These are phyloP conservation scores for Acromyrmex heyeri DNA, from an alignment of 1,140 invertebrate genomes.

Conservation along the genomic window DNA sequence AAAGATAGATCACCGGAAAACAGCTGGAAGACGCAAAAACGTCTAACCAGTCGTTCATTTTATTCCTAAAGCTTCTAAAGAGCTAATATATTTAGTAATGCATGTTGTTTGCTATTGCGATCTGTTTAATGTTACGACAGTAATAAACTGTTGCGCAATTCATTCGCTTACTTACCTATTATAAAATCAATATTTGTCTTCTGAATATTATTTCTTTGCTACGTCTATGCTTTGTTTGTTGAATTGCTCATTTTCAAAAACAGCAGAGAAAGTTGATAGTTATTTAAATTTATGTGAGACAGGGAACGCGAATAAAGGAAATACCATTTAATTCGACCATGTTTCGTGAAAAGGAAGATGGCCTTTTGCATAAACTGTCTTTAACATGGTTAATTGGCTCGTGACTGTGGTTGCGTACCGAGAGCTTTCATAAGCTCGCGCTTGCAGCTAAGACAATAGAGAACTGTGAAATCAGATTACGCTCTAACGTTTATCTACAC, in stretches of 20 bases:
- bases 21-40: constrained; percentile 45
- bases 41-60: constrained; percentile 9
- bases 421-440: constrained; percentile 48
- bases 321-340: constrained; percentile 15
- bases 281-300: not conserved
- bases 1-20: constrained; percentile 60
- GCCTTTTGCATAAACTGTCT: constrained; percentile 38
- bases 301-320: not conserved
- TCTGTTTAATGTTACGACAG: not conserved
- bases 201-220: not conserved
- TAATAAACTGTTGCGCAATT: constrained; percentile 8
- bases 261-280: not conserved
- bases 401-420: constrained; percentile 27
- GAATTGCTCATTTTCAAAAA: not conserved
- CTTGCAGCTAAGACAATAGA: constrained; percentile 42
- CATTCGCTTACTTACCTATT: not conserved
- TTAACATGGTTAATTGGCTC: constrained; percentile 44
- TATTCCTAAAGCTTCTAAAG: not conserved
- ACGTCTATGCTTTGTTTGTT: not conserved
- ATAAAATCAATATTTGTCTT: not conserved
- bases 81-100: constrained; percentile 9
- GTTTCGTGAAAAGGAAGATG: not conserved
- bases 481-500: constrained; percentile 41
- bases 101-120: not conserved
- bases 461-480: constrained; percentile 47